Base-by-base conservation (phyloP, 2,888 invertebrate species). In the Caenorhabditis wallacei region DNA sequence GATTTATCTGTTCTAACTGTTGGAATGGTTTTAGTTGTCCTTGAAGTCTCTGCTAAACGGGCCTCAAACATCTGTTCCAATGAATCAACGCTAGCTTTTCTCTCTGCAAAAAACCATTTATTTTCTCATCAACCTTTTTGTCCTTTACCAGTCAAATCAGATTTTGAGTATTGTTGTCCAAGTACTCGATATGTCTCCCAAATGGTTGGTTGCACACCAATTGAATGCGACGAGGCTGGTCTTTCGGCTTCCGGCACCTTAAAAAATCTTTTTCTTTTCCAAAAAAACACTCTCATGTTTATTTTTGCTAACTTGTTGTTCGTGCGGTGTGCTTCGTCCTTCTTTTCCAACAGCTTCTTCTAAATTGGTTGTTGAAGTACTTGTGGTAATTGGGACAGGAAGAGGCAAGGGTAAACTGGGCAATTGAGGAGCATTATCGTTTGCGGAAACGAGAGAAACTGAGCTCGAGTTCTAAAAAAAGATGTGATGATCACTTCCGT, bases 151-250 rank as follows among this genome's bases (percentile, higher is more conserved):
- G 46, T 68, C 54, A 54, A 40, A 63, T 80, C 80, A 53, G 82
- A 69, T 71, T 84, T 84, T 5, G 86, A 80, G 66, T 88, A 90
- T 80, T 90, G 89, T 26, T 85, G 78, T 20, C 90, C 90, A 3
- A 90, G 84, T 10, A 90, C 90, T 68, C 87, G 75, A 84, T 86
- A 90, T n/a, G 89, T 88, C 54, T 90, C 90, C 90, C 90, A 90
- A 66, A 90, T 89, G 16, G 90, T 90, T 37, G 90, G 90, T 20
- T 89, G 89, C 20, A 89, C 88, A 43, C 83, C 84, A 35, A 84
- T 76, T 26, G 86, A 86, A 69, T 81, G 84, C 20, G 82, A 66
- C 61, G 79, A 85, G 18, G 72, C 59, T 46, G 79, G 83, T 57
- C 83, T 59, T 70, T 83, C 79, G 71, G 64, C 30, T 68, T 69